phyloP scores from a whole-genome alignment of 2,888 invertebrate genomes.

The Rotaria socialis region DNA sequence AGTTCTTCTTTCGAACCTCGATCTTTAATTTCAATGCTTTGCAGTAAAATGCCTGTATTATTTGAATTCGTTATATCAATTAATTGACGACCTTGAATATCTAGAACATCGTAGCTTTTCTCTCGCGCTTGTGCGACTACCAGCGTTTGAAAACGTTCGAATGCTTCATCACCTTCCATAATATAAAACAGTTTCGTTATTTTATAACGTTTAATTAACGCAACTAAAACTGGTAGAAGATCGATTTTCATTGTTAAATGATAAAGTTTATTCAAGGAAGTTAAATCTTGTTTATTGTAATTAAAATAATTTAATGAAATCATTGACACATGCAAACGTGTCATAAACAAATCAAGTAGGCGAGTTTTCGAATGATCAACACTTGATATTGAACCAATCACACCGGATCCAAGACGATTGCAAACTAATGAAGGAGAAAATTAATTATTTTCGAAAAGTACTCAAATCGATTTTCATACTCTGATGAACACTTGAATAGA shows the following conservation, averaged over 20 bases:
- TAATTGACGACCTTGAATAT: constrained; percentile 9
- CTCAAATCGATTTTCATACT: too few species aligned
- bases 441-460: too few species aligned
- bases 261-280: background rate
- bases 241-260: constrained; percentile 34
- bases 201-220: constrained; percentile 18
- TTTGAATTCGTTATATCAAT: constrained; percentile 6
- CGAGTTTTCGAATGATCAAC: constrained; percentile 7
- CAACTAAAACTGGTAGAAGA: background rate
- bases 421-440: background rate
- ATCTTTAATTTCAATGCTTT: constrained; percentile 18
- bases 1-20: constrained; percentile 37
- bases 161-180: constrained; percentile 16
- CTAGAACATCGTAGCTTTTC: constrained; percentile 26
- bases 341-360: background rate
- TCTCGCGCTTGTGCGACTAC: constrained; percentile 15
- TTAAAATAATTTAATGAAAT: constrained; percentile 25
- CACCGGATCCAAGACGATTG: background rate
- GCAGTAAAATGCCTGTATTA: background rate
- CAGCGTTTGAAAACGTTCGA: background rate
- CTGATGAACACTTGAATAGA: background rate
- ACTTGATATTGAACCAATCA: constrained; percentile 19
- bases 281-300: background rate
- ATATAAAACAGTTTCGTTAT: constrained; percentile 10
- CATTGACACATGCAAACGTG: constrained; percentile 4